Evolutionary conservation across 2,113 vertebrate genomes (phyloP), one percentile per base, ranked within the genome.

Genomic region (Phocoena sinus): DNA sequence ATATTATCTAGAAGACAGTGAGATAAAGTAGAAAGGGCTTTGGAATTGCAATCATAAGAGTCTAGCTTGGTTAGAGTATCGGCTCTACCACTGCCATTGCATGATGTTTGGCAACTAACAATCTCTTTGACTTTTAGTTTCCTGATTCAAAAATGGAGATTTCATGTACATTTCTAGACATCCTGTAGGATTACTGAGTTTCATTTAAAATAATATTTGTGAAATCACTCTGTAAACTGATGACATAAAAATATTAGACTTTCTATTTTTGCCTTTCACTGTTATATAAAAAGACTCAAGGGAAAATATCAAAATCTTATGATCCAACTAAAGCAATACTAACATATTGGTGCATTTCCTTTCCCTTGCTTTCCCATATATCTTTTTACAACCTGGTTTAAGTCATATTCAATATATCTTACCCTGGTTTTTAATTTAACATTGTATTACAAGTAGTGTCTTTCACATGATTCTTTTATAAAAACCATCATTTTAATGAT

Each of bases 381-480:
- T 87, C 14, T 68, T 63, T 89, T 97, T 73, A 67, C 26, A 88
- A 77, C 28, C 15, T 91, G 31, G 41, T 26, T 71, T 50, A 58
- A 88, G 84, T 88, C 41, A 53, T 63, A 88, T 47, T 82, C 38
- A 88, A 71, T 94, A 62, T 83, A 88, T 58, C 74, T 87, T 91
- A 58, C 4, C 25, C 6, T 83, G 63, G 12, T 91, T 94, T 94
- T 97, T 71, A 94, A 94, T 81, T 86, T 86, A 87, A 76, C 18
- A 53, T 74, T 68, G 26, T 80, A 74, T 67, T 56, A 10, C 63
- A 70, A 91, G 50, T 82, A 81, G 31, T 67, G 65, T 90, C 44
- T 94, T 89, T 91, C 53, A 77, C 28, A 38, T 60, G 41, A 89
- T 65, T 82, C 81, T 80, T 63, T 67, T 3, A 6, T 31, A 87